phyloP scores from a whole-genome alignment of 2,113 vertebrate species.

The Eulemur rufifrons region DNA sequence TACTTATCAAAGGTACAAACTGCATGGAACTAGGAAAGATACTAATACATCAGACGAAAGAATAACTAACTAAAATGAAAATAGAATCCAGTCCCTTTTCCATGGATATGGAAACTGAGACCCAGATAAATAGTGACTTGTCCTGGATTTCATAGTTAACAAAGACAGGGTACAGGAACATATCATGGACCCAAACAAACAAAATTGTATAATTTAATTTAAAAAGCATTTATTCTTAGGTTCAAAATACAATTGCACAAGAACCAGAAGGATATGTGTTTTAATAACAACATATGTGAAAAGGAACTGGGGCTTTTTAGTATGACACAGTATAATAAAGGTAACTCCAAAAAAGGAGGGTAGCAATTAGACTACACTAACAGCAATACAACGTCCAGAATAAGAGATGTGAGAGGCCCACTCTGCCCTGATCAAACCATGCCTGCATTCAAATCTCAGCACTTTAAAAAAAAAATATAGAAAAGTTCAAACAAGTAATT shows the following conservation, averaged over 20 bases:
- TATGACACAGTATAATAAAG: slow-evolving; percentile 34
- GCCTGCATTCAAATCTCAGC: not conserved
- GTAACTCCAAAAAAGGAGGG: not conserved
- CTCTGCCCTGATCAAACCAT: not conserved
- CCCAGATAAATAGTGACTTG: not conserved
- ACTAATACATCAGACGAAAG: not conserved
- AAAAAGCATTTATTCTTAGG: slow-evolving; percentile 6
- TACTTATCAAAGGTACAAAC: slow-evolving; percentile 41
- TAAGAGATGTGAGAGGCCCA: slow-evolving; percentile 4
- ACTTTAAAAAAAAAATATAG: slow-evolving; percentile 29
- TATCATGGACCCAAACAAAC: not conserved
- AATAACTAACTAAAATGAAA: slow-evolving; percentile 51
- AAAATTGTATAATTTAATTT: not conserved
- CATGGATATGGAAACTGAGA: not conserved
- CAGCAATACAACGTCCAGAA: not conserved
- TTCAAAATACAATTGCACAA: slow-evolving; percentile 48
- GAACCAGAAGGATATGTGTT: not conserved
- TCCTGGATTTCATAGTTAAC: slow-evolving; percentile 33
- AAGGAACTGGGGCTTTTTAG: not conserved
- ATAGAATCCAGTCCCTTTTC: not conserved
- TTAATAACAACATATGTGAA: slow-evolving; percentile 48
- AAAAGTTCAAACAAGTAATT: slow-evolving; percentile 1
- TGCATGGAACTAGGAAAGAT: slow-evolving; percentile 7
- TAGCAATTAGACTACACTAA: not conserved
- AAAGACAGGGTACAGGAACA: not conserved